Conservation (phyloP, 2,797 vertebrate species). For the Galagoides demidoff region DNA sequence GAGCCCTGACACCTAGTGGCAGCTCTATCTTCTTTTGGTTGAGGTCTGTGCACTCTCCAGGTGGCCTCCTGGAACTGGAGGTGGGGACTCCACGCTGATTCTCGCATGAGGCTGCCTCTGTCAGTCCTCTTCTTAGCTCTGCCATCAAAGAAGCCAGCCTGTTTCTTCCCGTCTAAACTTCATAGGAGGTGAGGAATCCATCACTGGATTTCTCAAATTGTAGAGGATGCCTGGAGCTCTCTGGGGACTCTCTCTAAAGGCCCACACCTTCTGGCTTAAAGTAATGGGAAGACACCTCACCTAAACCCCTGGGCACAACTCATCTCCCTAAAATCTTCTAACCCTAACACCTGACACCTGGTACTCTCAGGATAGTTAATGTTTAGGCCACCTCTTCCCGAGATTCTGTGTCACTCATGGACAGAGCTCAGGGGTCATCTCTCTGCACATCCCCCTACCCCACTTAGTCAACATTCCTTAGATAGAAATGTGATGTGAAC, state of each 20-base stretch:
- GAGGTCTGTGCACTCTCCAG: neutral
- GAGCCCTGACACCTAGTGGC: neutral
- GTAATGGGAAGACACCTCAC: neutral
- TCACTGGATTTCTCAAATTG: neutral
- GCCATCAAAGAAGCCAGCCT: too few relatives aligned
- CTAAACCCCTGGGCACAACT: neutral
- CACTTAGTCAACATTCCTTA: neutral
- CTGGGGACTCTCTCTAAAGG: neutral
- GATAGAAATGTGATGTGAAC: rapidly evolving
- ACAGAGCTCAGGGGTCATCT: neutral
- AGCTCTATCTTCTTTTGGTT: neutral
- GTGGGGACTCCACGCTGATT: rapidly evolving
- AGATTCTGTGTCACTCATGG: neutral
- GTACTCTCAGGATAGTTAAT: neutral
- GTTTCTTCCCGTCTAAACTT: neutral
- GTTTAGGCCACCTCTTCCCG: neutral
- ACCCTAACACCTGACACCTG: neutral
- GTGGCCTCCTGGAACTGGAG: neutral
- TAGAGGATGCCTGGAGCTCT: neutral
- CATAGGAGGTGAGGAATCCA: too few relatives aligned
- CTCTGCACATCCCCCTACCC: rapidly evolving
- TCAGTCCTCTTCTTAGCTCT: neutral
- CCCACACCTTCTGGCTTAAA: neutral
- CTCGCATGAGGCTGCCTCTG: neutral
- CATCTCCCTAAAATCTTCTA: neutral